Evolutionary conservation across 2,888 invertebrate species (phyloP).

Genomic region (Seira ritae): DNA sequence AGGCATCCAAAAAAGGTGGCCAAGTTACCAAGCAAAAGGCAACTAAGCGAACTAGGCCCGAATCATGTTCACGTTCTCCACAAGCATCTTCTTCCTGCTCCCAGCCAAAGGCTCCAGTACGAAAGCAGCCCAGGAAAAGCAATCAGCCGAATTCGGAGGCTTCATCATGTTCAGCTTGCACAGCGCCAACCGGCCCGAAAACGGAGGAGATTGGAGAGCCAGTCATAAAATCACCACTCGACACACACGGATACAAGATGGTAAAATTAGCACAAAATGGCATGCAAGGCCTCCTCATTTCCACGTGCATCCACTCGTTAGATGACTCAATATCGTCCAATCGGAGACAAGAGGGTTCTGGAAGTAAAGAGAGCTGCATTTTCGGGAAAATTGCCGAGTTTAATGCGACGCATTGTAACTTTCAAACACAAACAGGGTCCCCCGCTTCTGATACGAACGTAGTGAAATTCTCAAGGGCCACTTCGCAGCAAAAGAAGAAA

Average conservation of each 20-base stretch:
- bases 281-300: constrained; percentile 34
- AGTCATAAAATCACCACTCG: constrained; percentile 47
- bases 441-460: neutral
- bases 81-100: too few species aligned
- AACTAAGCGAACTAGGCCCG: too few species aligned
- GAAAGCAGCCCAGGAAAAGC: too few species aligned
- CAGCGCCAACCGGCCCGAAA: too few species aligned
- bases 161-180: too few species aligned
- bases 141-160: too few species aligned
- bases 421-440: neutral
- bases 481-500: neutral
- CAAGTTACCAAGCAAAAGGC: too few species aligned
- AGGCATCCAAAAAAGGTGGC: too few species aligned
- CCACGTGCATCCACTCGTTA: constrained; percentile 20
- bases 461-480: constrained; percentile 22
- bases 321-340: neutral
- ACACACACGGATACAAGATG: constrained; percentile 38
- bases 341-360: neutral
- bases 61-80: too few species aligned
- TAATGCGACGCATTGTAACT: constrained; percentile 18
- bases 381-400: constrained; percentile 35
- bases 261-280: constrained; percentile 12
- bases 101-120: too few species aligned
- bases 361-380: neutral
- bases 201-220: too few species aligned